These are phyloP conservation scores for Eupithecia insigniata DNA, from an alignment of 2,888 invertebrate genomes.

Conservation along the genomic window DNA sequence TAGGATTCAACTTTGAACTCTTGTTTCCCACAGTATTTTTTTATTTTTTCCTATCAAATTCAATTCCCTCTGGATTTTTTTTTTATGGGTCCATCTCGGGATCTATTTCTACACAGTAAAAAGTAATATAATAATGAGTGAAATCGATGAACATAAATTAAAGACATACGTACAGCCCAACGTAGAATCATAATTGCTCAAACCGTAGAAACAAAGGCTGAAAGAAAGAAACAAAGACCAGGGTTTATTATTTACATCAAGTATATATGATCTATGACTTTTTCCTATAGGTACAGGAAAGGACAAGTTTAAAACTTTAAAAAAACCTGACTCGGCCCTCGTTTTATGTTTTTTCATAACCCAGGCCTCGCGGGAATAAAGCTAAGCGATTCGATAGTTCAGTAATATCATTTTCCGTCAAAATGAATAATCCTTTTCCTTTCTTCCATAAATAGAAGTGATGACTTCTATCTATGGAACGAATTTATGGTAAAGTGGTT, in stretches of 20 bases:
- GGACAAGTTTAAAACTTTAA: background rate
- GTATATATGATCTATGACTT: background rate
- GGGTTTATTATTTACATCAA: too few species aligned
- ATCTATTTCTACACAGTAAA: background rate
- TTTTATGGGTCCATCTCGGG: too few species aligned
- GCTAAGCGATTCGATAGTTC: background rate
- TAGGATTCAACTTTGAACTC: background rate
- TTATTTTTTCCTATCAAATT: too few species aligned
- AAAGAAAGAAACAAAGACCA: too few species aligned
- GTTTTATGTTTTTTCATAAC: background rate
- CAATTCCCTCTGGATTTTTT: too few species aligned
- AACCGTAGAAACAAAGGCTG: too few species aligned
- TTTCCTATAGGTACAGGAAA: background rate
- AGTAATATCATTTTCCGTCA: background rate
- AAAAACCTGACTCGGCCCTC: background rate
- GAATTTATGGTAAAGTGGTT: background rate
- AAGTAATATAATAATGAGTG: background rate
- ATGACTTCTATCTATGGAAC: background rate
- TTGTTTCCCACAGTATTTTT: too few species aligned
- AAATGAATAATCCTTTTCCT: conserved; percentile 1
- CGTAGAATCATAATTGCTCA: background rate
- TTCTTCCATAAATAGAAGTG: too few species aligned
- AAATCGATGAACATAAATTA: background rate
- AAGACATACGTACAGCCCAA: background rate
- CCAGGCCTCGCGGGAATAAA: background rate